Evolutionary conservation across 2,888 invertebrate genomes (phyloP).

Genomic region (Cotesia congregata): DNA sequence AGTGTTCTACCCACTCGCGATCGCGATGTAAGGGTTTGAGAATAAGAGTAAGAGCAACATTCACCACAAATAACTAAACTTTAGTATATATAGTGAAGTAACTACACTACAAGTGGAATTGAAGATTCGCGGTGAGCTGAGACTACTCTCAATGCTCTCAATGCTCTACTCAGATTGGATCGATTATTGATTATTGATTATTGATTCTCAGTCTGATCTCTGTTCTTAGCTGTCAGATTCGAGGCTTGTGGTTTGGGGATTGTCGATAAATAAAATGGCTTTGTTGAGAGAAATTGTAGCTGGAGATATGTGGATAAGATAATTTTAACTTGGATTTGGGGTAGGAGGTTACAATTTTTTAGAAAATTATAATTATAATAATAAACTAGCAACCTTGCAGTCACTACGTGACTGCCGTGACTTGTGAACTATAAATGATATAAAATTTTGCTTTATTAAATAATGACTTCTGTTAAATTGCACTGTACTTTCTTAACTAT

Average conservation of each 20-base stretch:
- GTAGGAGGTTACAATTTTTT: neutral
- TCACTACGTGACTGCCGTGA: too few species aligned
- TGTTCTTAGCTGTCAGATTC: neutral
- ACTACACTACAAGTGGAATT: constrained; percentile 13
- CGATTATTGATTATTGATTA: constrained; percentile 32
- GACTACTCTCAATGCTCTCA: constrained; percentile 3
- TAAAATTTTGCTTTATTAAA: too few species aligned
- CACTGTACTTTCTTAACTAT: too few species aligned
- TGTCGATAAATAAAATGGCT: too few species aligned
- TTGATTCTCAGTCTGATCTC: neutral
- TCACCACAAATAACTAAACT: neutral
- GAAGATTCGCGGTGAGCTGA: constrained; percentile 31
- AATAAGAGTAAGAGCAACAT: neutral
- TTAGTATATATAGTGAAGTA: constrained; percentile 16
- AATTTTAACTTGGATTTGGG: neutral
- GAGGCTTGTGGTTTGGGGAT: too few species aligned
- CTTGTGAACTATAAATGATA: too few species aligned
- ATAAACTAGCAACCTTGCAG: too few species aligned
- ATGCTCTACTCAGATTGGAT: constrained; percentile 27
- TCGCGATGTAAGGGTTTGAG: neutral
- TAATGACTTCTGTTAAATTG: too few species aligned
- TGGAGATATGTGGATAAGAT: too few species aligned
- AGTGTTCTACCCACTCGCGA: neutral
- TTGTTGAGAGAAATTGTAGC: too few species aligned
- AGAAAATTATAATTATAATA: too few species aligned